Conservation (phyloP, 2,113 vertebrate species). For the Paraplagusia blochii region DNA sequence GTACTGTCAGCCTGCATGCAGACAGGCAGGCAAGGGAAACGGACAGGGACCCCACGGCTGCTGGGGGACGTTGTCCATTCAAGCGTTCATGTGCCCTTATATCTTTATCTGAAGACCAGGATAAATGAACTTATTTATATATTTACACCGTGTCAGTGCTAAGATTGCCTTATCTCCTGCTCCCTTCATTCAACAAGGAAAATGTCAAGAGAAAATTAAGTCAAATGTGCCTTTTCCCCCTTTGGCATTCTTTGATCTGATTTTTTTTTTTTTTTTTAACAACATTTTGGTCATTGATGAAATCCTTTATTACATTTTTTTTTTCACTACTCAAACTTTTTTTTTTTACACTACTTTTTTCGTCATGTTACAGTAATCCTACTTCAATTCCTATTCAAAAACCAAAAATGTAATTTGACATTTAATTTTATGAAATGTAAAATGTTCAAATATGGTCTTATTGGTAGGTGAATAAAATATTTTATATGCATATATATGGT, state of each 20-base stretch:
- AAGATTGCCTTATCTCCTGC: conserved; percentile 60
- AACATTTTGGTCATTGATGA: too few relatives aligned
- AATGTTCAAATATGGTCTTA: too few relatives aligned
- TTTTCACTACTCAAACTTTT: too few relatives aligned
- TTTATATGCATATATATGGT: too few relatives aligned
- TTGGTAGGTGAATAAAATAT: too few relatives aligned
- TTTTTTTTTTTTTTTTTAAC: not conserved
- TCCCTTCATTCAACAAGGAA: conserved; percentile 50
- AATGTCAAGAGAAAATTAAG: conserved; percentile 69
- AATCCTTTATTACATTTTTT: too few relatives aligned
- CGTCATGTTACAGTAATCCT: too few relatives aligned
- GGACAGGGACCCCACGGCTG: conserved; percentile 27
- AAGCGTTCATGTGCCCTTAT: conserved; percentile 54
- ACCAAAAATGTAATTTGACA: too few relatives aligned
- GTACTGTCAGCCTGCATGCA: conserved; percentile 61
- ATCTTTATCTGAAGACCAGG: conserved; percentile 57
- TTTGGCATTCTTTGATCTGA: conserved; percentile 36
- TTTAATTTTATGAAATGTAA: too few relatives aligned
- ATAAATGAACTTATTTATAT: conserved; percentile 66
- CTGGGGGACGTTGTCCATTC: conserved; percentile 49
- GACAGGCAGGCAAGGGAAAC: conserved; percentile 44
- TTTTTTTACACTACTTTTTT: too few relatives aligned
- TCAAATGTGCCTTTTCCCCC: conserved; percentile 61
- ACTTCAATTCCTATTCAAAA: too few relatives aligned
- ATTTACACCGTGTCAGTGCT: conserved; percentile 59